A percentile compares a stretch with the other conserved stretches of the same genome.
These are phyloP conservation scores for Catocala nupta DNA, from an alignment of 2,888 invertebrate genomes.

Conservation along the genomic window DNA sequence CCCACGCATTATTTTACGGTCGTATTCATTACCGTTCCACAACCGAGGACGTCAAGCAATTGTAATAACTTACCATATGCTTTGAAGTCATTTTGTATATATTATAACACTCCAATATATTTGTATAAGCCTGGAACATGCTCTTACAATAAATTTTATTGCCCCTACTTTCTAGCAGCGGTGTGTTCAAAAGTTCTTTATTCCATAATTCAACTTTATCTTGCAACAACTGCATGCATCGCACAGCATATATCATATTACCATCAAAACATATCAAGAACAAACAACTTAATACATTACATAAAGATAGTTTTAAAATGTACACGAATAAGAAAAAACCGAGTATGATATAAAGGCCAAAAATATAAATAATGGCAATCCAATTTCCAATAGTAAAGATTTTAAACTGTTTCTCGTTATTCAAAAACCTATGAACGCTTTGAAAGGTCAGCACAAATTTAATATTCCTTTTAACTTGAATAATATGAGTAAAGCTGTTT, in stretches of 20 bases:
- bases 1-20: too few species aligned
- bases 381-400: conserved; percentile 12
- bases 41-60: too few species aligned
- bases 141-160: background rate
- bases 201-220: conserved; percentile 24
- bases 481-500: conserved; percentile 12
- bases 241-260: conserved; percentile 10
- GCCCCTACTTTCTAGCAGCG: background rate
- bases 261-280: conserved; percentile 14
- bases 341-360: background rate
- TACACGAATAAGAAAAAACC: background rate
- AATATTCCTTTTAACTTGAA: conserved; percentile 5
- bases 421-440: conserved; percentile 20
- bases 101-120: conserved; percentile 28
- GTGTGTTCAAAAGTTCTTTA: background rate
- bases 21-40: background rate
- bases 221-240: conserved; percentile 15
- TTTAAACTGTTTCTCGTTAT: background rate
- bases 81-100: conserved; percentile 14
- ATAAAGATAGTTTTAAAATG: background rate
- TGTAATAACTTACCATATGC: conserved; percentile 19
- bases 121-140: conserved; percentile 20
- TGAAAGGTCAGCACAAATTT: conserved; percentile 24
- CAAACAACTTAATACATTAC: background rate
- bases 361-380: background rate